Evolutionary conservation across 2,888 invertebrate genomes (phyloP), one percentile per base, ranked within the genome.

Genomic region (Hypselothyrea guttata): DNA sequence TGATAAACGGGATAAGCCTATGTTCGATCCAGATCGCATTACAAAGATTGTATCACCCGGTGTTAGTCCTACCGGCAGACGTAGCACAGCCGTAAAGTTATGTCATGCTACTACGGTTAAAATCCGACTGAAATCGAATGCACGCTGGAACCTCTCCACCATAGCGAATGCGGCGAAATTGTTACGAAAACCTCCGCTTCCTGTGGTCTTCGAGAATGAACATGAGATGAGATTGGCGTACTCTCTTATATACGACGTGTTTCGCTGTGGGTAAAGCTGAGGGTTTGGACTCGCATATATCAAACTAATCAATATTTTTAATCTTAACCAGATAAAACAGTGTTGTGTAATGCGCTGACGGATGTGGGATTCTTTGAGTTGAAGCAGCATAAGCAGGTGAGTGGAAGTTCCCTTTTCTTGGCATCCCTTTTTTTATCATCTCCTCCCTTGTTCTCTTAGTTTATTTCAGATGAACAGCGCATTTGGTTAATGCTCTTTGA

Each of bases 401-500:
- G 68, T 56, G 8, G 30, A 13, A 34, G 13, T 22, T 11, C n/a
- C 7, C n/a, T 27, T n/a, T 16, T 8, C 30, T 1, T 1, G 5
- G 4, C 0, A 12, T n/a, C 15, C 9, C 1, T 9, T 0, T 2
- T 2, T n/a, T 15, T 7, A n/a, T 7, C 18, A 0, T 15, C 0
- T n/a, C 12, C 0, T 7, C 7, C n/a, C 1, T 1, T 0, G 0
- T 9, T 16, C n/a, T 1, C 0, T n/a, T 7, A 89, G 89, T 79
- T 89, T 7, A 75, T 79, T 16, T 55, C 56, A 1, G 88, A 89
- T 33, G 88, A 91, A 56, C 89, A 78, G 57, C 87, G 91, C 4
- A 91, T 92, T 12, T 92, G 92, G 91, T 74, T 92, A 13, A 87
- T 92, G 72, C 82, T 92, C n/a, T 92, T 91, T 57, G 92, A 92